Base-by-base conservation (phyloP, 2,797 vertebrate genomes). In the Toxotes lorentzi region DNA sequence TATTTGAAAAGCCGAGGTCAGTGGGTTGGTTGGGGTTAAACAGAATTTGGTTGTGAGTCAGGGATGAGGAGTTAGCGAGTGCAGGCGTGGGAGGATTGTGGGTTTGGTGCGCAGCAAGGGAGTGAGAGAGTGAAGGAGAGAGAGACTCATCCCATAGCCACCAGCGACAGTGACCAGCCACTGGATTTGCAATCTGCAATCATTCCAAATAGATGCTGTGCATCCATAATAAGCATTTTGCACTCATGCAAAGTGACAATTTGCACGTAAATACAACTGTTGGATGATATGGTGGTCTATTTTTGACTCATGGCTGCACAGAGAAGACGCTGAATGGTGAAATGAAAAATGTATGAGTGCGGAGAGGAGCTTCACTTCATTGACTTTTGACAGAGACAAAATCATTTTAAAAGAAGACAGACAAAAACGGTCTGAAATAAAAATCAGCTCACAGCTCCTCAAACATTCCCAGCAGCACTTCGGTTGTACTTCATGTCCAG, bases 191-290 rank as follows among this genome's bases (percentile, higher is more conserved):
- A 93, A 91, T 93, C 83, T 94, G 84, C 92, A 95, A 94, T 94
- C 92, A 91, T 90, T 93, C 79, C 92, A 94, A 94, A 95, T 94
- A 92, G 91, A 92, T 69, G 82, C 86, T 91, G 72, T 88, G 84
- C 79, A 88, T 92, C 92, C 91, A 90, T 93, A 94, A 94, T 95
- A 93, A 94, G 88, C 86, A 88, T 94, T 93, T 93, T 92, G 89
- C 79, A 56, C 86, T 88, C 79, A 73, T 73, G 88, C 92, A 91
- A 81, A 91, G 90, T 87, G 88, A 89, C 89, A 93, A 93, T 94
- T 93, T 94, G 88, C 88, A 91, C 87, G 56, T 92, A 92, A 94
- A 93, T 92, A 91, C 90, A 84, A 89, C 83, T 43, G 74, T 88
- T 82, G 80, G 81, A 93, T 83, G 86, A 84, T 78, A 81, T 54